phyloP scores from a whole-genome alignment of 2,113 vertebrate genomes.

The Sapayoa aenigma region DNA sequence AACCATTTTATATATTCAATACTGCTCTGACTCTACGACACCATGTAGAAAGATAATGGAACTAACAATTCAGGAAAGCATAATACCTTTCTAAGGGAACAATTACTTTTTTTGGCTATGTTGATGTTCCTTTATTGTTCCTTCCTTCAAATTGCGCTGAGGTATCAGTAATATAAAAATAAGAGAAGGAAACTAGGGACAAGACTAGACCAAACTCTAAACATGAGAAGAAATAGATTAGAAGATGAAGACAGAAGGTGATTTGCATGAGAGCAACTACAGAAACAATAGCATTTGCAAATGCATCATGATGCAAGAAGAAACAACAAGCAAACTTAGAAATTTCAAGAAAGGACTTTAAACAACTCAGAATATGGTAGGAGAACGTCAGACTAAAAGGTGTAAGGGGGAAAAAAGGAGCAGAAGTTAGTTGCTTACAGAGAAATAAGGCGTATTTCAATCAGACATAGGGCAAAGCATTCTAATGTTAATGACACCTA shows the following conservation, averaged over 20 bases:
- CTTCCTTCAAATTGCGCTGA: not conserved
- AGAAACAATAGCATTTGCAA: not conserved
- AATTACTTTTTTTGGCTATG: not conserved
- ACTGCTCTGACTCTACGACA: not conserved
- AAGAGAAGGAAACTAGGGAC: not conserved
- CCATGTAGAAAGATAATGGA: not conserved
- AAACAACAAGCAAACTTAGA: not conserved
- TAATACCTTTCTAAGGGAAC: not conserved
- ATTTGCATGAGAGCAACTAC: not conserved
- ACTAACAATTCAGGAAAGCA: not conserved
- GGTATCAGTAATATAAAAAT: not conserved
- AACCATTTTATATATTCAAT: not conserved
- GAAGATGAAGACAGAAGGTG: not conserved
- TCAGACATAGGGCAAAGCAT: not conserved
- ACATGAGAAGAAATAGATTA: not conserved
- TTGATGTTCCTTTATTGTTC: not conserved
- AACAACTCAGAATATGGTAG: not conserved
- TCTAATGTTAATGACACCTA: not conserved
- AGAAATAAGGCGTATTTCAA: not conserved
- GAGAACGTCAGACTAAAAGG: not conserved
- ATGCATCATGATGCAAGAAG: not conserved
- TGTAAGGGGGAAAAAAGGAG: not conserved
- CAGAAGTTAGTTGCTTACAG: not conserved
- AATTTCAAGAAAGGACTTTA: not conserved
- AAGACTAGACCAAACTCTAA: not conserved